These are phyloP conservation scores for Papilio machaon DNA, from an alignment of 1,140 invertebrate genomes.

Conservation along the genomic window DNA sequence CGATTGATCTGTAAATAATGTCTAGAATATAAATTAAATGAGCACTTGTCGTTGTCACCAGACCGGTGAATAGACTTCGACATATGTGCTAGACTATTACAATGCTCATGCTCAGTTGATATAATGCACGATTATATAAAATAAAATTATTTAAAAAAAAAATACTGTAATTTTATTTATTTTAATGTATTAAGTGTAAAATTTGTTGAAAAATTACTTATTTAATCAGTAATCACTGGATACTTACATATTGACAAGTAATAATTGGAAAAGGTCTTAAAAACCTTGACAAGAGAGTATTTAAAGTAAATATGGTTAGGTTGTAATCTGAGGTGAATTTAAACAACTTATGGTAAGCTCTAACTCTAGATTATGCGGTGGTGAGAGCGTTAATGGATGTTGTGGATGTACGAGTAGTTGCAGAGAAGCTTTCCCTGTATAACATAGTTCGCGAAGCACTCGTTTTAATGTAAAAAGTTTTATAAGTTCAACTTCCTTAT, in stretches of 20 bases:
- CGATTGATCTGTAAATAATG: conserved; percentile 82
- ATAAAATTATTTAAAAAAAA: too few relatives aligned
- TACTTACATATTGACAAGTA: too few relatives aligned
- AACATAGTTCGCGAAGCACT: conserved; percentile 1
- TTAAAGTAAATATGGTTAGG: neutral
- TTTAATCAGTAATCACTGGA: too few relatives aligned
- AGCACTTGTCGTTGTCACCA: neutral
- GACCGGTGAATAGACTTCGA: neutral
- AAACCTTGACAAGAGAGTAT: neutral
- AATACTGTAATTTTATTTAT: too few relatives aligned
- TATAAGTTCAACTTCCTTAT: conserved; percentile 18
- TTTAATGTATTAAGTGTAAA: too few relatives aligned
- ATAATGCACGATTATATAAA: too few relatives aligned
- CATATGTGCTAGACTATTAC: too few relatives aligned
- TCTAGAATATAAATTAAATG: neutral
- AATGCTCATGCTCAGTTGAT: too few relatives aligned
- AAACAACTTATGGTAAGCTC: neutral
- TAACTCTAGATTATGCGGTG: neutral
- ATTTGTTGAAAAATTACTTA: too few relatives aligned
- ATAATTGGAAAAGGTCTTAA: too few relatives aligned
- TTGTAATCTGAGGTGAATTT: neutral
- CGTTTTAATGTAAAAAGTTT: conserved; percentile 20
- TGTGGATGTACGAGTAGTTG: neutral
- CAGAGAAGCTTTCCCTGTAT: neutral
- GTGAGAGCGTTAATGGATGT: neutral